Conservation (phyloP, 2,888 invertebrate species). For the Encarsia formosa region DNA sequence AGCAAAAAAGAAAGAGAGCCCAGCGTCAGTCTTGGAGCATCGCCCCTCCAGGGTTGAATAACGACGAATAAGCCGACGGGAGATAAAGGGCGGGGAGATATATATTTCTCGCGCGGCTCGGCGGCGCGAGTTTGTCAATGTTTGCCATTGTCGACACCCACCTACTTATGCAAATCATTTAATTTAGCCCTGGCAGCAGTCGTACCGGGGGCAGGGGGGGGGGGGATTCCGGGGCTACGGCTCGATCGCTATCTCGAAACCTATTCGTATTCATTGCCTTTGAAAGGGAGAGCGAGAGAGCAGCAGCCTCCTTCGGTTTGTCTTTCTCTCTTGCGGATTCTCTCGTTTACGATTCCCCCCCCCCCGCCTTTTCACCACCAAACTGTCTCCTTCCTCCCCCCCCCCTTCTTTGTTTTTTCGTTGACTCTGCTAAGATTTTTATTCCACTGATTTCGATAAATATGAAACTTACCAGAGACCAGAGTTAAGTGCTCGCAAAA, state of each 20-base stretch:
- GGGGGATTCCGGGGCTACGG: constrained; percentile 25
- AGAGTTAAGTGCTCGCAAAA: too few relatives aligned
- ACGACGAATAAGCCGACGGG: constrained; percentile 16
- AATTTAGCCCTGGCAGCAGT: constrained; percentile 45
- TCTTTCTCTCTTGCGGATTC: constrained; percentile 7
- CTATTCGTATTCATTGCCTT: constrained; percentile 52
- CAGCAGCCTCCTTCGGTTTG: constrained; percentile 1
- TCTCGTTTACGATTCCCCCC: neutral
- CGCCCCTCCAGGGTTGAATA: too few relatives aligned
- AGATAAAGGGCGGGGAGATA: constrained; percentile 11
- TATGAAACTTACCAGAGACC: too few relatives aligned
- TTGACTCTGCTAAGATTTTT: too few relatives aligned
- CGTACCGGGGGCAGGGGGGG: neutral
- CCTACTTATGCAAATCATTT: constrained; percentile 54
- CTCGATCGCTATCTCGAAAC: constrained; percentile 50
- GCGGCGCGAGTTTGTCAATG: constrained; percentile 49
- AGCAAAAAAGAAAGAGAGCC: too few relatives aligned
- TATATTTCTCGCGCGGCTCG: constrained; percentile 3
- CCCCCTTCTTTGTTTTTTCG: too few relatives aligned
- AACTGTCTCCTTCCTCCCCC: neutral
- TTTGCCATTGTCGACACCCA: constrained; percentile 52
- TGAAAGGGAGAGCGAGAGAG: constrained; percentile 29
- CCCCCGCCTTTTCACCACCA: constrained; percentile 11
- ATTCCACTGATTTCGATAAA: too few relatives aligned
- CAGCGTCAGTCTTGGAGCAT: too few relatives aligned